Evolutionary conservation across 2,113 vertebrate species (phyloP).

Genomic region (Cygnus atratus): DNA sequence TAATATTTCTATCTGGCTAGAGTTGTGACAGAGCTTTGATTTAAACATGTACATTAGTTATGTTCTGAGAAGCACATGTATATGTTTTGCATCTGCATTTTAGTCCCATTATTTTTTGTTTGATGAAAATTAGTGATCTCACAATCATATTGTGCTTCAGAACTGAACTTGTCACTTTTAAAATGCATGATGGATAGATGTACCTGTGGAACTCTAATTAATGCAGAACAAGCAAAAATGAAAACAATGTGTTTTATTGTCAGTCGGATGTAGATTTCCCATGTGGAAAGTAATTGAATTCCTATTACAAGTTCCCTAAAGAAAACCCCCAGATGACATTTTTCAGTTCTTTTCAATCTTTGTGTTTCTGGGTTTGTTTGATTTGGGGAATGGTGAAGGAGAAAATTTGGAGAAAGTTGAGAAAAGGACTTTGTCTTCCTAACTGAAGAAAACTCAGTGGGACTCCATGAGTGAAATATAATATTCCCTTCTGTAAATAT

Average conservation of each 20-base stretch:
- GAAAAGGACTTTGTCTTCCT: background rate
- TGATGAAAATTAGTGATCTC: background rate
- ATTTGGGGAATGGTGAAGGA: background rate
- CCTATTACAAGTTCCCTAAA: background rate
- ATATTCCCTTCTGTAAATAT: background rate
- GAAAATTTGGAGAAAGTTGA: background rate
- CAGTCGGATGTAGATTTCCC: background rate
- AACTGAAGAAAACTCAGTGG: background rate
- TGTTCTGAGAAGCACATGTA: background rate
- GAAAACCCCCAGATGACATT: background rate
- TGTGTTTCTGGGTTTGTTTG: background rate
- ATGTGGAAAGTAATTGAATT: background rate
- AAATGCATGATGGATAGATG: background rate
- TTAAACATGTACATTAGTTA: background rate
- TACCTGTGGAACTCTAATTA: background rate
- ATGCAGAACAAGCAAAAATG: background rate
- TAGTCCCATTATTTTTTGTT: background rate
- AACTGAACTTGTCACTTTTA: background rate
- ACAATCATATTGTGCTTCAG: background rate
- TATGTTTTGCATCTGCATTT: background rate
- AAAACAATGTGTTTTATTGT: background rate
- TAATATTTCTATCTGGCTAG: background rate
- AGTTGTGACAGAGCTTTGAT: background rate
- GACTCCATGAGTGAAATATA: background rate
- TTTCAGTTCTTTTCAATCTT: background rate